phyloP scores from a whole-genome alignment of 2,797 vertebrate genomes.

The Loriculus beryllinus region DNA sequence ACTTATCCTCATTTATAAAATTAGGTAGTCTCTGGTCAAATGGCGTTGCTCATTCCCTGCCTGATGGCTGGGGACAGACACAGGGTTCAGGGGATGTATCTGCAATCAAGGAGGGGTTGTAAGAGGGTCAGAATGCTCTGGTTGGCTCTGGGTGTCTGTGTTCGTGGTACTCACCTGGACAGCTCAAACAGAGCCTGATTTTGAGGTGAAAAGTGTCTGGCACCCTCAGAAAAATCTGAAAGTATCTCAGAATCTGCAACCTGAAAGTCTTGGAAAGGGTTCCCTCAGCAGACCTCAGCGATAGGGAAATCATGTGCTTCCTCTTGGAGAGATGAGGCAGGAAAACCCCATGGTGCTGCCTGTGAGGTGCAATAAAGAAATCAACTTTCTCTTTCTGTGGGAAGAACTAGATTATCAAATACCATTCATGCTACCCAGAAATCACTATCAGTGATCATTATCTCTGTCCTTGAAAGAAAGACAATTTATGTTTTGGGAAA shows the following conservation, averaged over 20 bases:
- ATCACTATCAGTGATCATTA: not conserved
- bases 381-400: too few relatives aligned
- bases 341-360: not conserved
- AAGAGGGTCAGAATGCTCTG: not conserved
- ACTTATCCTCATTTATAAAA: not conserved
- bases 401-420: not conserved
- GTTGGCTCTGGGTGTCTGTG: not conserved
- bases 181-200: not conserved
- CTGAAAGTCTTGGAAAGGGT: not conserved
- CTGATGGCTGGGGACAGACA: not conserved
- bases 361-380: not conserved
- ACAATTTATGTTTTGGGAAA: not conserved
- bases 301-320: not conserved
- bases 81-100: not conserved
- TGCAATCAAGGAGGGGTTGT: fast-evolving
- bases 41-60: not conserved
- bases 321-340: not conserved
- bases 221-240: not conserved
- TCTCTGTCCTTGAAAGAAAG: not conserved
- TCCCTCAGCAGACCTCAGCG: not conserved
- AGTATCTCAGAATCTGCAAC: not conserved
- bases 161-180: fast-evolving
- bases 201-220: not conserved
- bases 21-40: not conserved
- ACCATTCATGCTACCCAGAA: fast-evolving